A percentile compares a stretch with the other conserved stretches of the same genome.
Conservation (phyloP, 2,113 vertebrate genomes). For the Chionomys nivalis region DNA sequence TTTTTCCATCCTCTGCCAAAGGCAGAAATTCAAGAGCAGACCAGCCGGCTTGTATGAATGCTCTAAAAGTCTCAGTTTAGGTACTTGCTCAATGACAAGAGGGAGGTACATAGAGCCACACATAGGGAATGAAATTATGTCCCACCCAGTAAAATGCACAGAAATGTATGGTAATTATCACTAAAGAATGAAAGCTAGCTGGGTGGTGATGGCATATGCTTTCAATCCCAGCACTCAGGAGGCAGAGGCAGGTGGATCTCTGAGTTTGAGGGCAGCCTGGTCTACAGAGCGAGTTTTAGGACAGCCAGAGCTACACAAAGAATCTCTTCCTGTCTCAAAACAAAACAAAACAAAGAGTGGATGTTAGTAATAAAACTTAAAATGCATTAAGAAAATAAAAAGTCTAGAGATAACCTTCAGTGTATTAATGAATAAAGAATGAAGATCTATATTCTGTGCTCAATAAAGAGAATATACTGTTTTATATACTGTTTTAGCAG, state of each 20-base stretch:
- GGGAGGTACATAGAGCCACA: neutral
- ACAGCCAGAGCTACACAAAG: neutral
- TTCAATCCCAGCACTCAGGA: neutral
- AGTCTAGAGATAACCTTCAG: constrained; percentile 5
- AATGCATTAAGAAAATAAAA: neutral
- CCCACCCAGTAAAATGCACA: neutral
- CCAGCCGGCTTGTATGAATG: neutral
- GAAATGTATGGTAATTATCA: neutral
- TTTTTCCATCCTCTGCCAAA: neutral
- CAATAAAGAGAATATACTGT: constrained; percentile 21
- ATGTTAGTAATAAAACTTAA: neutral
- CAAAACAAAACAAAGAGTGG: neutral
- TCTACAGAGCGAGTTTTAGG: neutral
- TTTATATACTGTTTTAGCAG: constrained; percentile 30
- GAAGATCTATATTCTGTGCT: neutral
- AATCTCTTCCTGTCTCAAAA: neutral
- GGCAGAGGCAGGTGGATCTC: neutral
- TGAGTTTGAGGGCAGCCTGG: neutral
- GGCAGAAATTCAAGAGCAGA: neutral
- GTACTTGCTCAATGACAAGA: constrained; percentile 4
- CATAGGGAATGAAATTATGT: neutral
- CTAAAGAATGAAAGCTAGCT: neutral
- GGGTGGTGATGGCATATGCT: accelerated
- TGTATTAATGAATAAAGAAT: constrained; percentile 16
- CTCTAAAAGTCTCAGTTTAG: neutral